Evolutionary conservation across 2,113 vertebrate species (phyloP).

Genomic region (Catagonus wagneri): DNA sequence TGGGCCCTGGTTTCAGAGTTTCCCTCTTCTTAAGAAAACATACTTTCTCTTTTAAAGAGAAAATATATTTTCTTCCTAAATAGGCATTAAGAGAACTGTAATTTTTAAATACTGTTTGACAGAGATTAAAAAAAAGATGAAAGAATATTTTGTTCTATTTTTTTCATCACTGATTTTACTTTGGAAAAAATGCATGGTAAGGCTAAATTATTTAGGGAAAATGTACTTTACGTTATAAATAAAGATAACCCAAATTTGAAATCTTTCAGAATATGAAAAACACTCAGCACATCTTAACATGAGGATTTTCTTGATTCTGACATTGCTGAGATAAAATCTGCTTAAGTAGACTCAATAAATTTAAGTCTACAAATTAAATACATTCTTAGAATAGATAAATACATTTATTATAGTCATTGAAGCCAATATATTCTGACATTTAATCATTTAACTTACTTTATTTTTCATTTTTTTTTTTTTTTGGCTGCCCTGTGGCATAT

Average conservation of each 20-base stretch:
- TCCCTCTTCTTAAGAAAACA: not conserved
- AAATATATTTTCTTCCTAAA: conserved; percentile 46
- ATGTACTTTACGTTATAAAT: conserved; percentile 37
- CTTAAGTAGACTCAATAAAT: not conserved
- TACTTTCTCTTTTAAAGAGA: not conserved
- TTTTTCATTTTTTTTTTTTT: no score
- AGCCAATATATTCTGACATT: not conserved
- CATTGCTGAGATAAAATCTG: not conserved
- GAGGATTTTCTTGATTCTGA: conserved; percentile 57
- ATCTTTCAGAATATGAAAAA: conserved; percentile 57
- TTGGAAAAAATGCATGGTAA: conserved; percentile 9
- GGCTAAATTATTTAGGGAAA: conserved; percentile 48
- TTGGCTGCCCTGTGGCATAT: no score
- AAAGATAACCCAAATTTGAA: conserved; percentile 32
- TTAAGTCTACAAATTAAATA: not conserved
- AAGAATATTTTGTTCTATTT: not conserved
- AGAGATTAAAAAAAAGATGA: not conserved
- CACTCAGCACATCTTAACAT: conserved; percentile 56
- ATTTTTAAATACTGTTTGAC: not conserved
- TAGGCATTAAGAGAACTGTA: not conserved
- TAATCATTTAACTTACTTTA: not conserved
- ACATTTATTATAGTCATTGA: not conserved
- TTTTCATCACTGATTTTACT: conserved; percentile 44
- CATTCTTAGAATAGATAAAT: not conserved
- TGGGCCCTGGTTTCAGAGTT: not conserved